Percentiles rank a stretch among this genome's conserved stretches.
Evolutionary conservation across 1,140 invertebrate species (phyloP).

Genomic region (Psix sp.): DNA sequence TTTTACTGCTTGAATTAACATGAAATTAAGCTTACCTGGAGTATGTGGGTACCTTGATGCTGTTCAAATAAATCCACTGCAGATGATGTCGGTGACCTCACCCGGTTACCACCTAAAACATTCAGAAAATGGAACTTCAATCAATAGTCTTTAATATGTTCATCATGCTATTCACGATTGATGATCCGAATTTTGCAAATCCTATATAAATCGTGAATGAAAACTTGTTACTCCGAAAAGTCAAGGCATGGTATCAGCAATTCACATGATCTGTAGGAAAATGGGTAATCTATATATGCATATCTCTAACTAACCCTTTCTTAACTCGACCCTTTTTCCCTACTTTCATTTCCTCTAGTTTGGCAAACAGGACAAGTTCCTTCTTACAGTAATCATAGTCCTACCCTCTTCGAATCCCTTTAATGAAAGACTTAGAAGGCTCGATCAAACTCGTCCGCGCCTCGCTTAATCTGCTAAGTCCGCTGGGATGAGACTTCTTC

Average conservation of each 20-base stretch:
- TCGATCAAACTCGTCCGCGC: conserved; percentile 67
- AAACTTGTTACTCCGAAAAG: too few species aligned
- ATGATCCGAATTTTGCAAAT: too few species aligned
- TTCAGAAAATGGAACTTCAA: too few species aligned
- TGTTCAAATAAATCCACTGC: conserved; percentile 94
- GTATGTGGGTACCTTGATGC: conserved; percentile 97
- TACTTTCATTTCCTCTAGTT: conserved; percentile 53
- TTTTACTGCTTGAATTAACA: conserved; percentile 7
- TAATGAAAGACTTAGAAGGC: conserved; percentile 68
- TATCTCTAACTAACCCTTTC: conserved; percentile 52
- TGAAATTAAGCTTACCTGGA: conserved; percentile 84
- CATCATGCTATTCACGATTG: too few species aligned
- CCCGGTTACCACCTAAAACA: conserved; percentile 83
- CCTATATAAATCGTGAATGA: too few species aligned
- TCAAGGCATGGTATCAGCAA: too few species aligned
- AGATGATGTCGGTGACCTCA: conserved; percentile 80
- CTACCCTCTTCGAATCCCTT: conserved; percentile 58
- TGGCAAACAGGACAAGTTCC: conserved; percentile 61
- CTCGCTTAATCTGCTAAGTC: conserved; percentile 64
- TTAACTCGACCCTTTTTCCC: conserved; percentile 49
- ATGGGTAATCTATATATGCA: conserved; percentile 35
- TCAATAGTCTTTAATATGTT: too few species aligned
- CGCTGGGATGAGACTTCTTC: conserved; percentile 55
- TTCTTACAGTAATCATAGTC: conserved; percentile 66
- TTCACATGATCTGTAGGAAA: conserved; percentile 24